Base-by-base conservation (phyloP, 2,113 vertebrate species). In the Pseudopipra pipra region DNA sequence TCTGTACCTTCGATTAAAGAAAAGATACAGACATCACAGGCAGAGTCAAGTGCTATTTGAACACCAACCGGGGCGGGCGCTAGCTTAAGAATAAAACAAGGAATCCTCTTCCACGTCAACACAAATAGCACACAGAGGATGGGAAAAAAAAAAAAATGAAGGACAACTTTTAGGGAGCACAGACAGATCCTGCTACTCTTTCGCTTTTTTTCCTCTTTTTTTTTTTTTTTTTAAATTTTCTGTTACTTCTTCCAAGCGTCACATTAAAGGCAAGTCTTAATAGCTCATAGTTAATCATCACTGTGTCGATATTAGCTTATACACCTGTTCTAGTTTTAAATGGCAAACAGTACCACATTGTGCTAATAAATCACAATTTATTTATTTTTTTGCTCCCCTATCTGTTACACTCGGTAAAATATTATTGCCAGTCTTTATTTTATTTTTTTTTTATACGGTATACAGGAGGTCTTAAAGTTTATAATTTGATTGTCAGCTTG, bases 1-100 rank as follows among this genome's bases (percentile, higher is more conserved):
- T 97, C 98, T 98, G 98, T 98, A 99, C 98, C 98, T 98, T 98
- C 96, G 98, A 98, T 98, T 98, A 98, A 98, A 99, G 98, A 97
- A 98, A 98, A 97, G 97, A 98, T 98, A 98, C 97, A 98, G 97
- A 96, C 94, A 97, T 98, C 96, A 98, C 97, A 98, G 98, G 98
- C 97, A 98, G 98, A 99, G 98, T 98, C 98, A 98, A 98, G 99
- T 99, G 98, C 98, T 98, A 97, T 98, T 97, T 98, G 98, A 98
- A 98, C 96, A 98, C 98, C 98, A 98, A 98, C 97, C 87, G 97
- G 97, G 98, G 98, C 96, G 58, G 98, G 98, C 97, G 97, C 98
- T 98, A 99, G 98, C 97, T 98, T 97, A 98, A 97, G 96, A 95
- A 97, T 95, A 97, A 98, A 97, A 97, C 97, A 98, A 98, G 94